Conservation (phyloP, 2,888 invertebrate genomes). For the Baccha elongata region DNA sequence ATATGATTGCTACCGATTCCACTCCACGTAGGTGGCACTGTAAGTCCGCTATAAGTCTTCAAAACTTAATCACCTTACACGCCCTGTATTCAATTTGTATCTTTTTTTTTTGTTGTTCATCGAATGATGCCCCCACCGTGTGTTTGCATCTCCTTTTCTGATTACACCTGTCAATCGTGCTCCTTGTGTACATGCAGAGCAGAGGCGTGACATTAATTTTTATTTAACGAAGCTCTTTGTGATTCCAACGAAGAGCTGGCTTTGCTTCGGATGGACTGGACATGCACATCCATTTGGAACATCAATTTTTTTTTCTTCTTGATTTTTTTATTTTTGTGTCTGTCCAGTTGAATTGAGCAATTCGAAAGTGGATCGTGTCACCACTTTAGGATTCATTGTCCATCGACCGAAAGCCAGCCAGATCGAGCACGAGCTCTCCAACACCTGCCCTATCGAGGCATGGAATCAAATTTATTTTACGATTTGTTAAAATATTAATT, state of each 20-base stretch:
- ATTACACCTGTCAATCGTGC: slow-evolving; percentile 73
- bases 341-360: slow-evolving; percentile 49
- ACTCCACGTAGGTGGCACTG: slow-evolving; percentile 67
- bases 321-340: background rate
- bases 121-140: background rate
- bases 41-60: slow-evolving; percentile 65
- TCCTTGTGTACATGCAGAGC: slow-evolving; percentile 60
- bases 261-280: slow-evolving; percentile 21
- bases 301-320: background rate
- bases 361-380: slow-evolving; percentile 74
- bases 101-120: background rate
- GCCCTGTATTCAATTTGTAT: slow-evolving; percentile 43
- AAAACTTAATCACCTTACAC: slow-evolving; percentile 68
- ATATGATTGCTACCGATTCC: slow-evolving; percentile 69
- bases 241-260: slow-evolving; percentile 10
- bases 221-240: slow-evolving; percentile 31
- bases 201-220: slow-evolving; percentile 69
- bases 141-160: slow-evolving; percentile 55
- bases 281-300: slow-evolving; percentile 47
- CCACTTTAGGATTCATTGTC: slow-evolving; percentile 58
- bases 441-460: slow-evolving; percentile 67
- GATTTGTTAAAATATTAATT: slow-evolving; percentile 73
- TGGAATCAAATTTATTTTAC: slow-evolving; percentile 72
- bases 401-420: background rate
- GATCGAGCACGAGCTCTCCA: slow-evolving; percentile 31